phyloP scores from a whole-genome alignment of 2,797 vertebrate genomes.

The Spondyliosoma cantharus region DNA sequence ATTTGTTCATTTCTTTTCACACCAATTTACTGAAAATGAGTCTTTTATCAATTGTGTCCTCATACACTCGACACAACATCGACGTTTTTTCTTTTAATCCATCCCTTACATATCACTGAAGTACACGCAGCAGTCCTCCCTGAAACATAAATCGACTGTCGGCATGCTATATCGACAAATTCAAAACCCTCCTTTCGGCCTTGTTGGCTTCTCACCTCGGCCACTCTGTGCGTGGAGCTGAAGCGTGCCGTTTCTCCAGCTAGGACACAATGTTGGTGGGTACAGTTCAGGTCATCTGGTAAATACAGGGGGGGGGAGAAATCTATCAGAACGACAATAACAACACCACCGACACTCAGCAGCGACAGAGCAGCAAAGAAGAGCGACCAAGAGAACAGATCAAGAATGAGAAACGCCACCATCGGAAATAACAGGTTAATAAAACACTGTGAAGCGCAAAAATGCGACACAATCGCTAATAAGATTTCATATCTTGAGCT shows the following conservation, averaged over 20 bases:
- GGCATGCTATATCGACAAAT: neutral
- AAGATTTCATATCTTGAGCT: constrained; percentile 19
- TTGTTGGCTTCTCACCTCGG: constrained; percentile 86
- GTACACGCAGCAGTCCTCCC: neutral
- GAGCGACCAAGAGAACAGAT: constrained; percentile 9
- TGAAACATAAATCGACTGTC: neutral
- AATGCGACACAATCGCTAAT: neutral
- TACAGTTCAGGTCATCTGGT: constrained; percentile 93
- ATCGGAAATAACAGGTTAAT: neutral
- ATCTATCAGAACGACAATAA: constrained; percentile 9
- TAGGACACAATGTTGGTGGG: constrained; percentile 96
- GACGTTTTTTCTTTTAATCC: neutral
- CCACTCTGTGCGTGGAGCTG: constrained; percentile 96
- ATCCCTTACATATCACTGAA: neutral
- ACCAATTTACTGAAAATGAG: neutral
- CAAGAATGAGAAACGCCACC: neutral
- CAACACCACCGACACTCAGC: neutral
- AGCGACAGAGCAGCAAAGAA: constrained; percentile 12
- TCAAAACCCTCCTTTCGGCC: neutral
- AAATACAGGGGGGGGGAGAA: constrained; percentile 51
- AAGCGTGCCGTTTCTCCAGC: constrained; percentile 91
- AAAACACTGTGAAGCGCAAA: neutral
- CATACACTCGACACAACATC: neutral
- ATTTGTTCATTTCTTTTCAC: neutral
- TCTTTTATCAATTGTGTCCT: neutral